Conservation (phyloP, 2,113 vertebrate species). For the Circaetus gallicus region DNA sequence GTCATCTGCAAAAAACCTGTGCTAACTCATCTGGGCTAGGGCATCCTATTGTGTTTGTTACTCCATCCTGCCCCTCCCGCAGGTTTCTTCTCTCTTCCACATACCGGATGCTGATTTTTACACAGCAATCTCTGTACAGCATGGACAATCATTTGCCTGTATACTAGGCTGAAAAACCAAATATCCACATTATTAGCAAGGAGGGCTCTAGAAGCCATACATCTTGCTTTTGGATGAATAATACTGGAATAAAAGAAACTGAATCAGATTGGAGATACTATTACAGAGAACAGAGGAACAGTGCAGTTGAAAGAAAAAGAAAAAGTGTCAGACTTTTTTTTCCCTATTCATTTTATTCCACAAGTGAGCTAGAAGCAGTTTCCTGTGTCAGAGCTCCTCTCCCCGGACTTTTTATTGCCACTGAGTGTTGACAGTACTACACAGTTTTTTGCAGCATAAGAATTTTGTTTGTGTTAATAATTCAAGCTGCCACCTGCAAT, state of each 20-base stretch:
- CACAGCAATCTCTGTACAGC: neutral
- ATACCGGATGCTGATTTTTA: neutral
- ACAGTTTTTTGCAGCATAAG: neutral
- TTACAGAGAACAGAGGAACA: neutral
- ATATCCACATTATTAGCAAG: neutral
- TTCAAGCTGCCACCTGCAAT: neutral
- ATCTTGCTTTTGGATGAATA: neutral
- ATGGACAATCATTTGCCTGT: accelerated
- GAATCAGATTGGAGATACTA: neutral
- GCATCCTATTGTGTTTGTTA: accelerated
- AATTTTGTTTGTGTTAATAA: neutral
- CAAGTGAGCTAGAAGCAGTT: neutral
- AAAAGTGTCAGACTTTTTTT: neutral
- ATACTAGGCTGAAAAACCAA: neutral
- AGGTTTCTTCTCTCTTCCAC: neutral
- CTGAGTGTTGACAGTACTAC: neutral
- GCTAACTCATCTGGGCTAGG: no score
- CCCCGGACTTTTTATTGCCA: neutral
- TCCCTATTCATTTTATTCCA: neutral
- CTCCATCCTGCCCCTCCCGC: neutral
- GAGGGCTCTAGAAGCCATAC: neutral
- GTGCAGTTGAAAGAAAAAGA: accelerated
- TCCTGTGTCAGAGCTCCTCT: neutral
- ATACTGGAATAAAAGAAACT: accelerated
- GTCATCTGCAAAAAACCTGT: neutral